Base-by-base conservation (phyloP, 2,888 invertebrate genomes). In the Mythimna impura region DNA sequence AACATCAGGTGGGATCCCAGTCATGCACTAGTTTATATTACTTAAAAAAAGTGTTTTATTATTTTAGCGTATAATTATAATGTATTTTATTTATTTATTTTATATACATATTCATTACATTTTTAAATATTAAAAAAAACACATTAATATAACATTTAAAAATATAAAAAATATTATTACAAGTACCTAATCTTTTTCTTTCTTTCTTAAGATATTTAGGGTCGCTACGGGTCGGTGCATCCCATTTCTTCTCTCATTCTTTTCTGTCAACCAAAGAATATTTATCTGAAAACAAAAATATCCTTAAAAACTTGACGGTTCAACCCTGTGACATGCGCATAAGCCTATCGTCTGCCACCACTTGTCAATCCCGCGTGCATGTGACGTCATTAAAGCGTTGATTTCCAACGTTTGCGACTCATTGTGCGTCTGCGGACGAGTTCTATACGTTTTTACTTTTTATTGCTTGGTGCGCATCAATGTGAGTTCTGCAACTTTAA, bases 301-400 rank as follows among this genome's bases (percentile, higher is more conserved):
- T 22, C 12, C 12, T 30, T 3, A 43, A 40, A 47, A 22, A 8
- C 0, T 30, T 20, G 0, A 36, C n/a, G 22, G 82, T 78, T 58
- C 80, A 85, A 78, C 84, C 83, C 84, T 83, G 61, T 68, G 60
- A 71, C 50, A 72, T 72, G 84, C 66, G 66, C 72, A 47, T 54
- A 80, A 66, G 74, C 58, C 74, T 78, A 84, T 84, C 73, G 47
- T 72, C 73, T 78, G 82, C 78, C 71, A 72, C 69, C 68, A 81
- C 82, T 84, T 80, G 85, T 85, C 86, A 85, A 86, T 83, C 84
- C 68, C 60, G 77, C 62, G 76, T 85, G 74, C 76, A 76, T 72
- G 80, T 85, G 86, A 84, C 84, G 85, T 86, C 84, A 82, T 66
- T 80, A 79, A 83, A 80, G 81, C 84, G 80, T 81, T 84, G 84